phyloP scores from a whole-genome alignment of 2,797 vertebrate genomes.

The Chrysocyon brachyurus region DNA sequence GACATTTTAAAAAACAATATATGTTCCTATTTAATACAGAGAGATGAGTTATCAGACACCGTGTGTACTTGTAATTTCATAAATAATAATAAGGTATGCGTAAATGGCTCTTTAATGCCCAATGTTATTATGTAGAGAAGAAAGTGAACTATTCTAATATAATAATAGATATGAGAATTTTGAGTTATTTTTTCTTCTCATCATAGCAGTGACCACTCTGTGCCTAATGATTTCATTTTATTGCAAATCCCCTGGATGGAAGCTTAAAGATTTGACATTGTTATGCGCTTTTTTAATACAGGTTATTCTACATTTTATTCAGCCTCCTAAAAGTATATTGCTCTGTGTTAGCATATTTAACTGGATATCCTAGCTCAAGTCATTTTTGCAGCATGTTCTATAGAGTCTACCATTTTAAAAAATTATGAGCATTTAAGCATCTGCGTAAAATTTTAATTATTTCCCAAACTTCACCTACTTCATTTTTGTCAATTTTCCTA shows the following conservation, averaged over 20 bases:
- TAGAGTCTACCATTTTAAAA: conserved; percentile 36
- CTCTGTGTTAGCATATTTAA: conserved; percentile 19
- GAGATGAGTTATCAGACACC: conserved; percentile 65
- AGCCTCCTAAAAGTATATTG: conserved; percentile 60
- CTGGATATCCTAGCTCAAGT: neutral
- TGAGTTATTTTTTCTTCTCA: conserved; percentile 74
- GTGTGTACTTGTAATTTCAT: conserved; percentile 79
- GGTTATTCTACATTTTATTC: conserved; percentile 78
- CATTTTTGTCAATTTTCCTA: conserved; percentile 61
- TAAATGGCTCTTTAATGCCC: conserved; percentile 80
- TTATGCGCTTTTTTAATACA: conserved; percentile 77
- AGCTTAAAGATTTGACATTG: conserved; percentile 75
- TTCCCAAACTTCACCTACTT: conserved; percentile 42
- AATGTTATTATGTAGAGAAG: conserved; percentile 72
- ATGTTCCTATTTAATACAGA: conserved; percentile 73
- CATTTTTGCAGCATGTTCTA: conserved; percentile 60
- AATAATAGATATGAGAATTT: conserved; percentile 75
- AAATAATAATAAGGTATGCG: conserved; percentile 75
- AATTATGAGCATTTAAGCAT: conserved; percentile 40
- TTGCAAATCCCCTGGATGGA: conserved; percentile 72
- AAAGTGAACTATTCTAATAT: conserved; percentile 63
- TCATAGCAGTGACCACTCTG: conserved; percentile 76
- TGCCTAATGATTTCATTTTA: conserved; percentile 81
- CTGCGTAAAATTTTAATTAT: conserved; percentile 77
- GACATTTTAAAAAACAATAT: conserved; percentile 73